Evolutionary conservation across 2,888 invertebrate genomes (phyloP), one percentile per base, ranked within the genome.

Genomic region (Drosophila mulleri): DNA sequence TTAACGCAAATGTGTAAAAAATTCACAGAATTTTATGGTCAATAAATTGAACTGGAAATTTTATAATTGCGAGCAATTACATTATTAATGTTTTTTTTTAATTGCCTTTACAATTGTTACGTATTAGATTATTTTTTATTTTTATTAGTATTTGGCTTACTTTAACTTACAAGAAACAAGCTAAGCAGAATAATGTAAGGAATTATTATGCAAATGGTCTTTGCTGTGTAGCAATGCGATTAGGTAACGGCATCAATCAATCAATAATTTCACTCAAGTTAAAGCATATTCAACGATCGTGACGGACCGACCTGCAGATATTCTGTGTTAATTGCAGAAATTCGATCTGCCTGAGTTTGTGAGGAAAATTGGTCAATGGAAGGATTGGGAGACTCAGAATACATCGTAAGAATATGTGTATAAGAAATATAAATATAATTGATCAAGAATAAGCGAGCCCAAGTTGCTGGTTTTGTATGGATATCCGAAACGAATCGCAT

Each of bases 1-100:
- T 26, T 26, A 50, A 29, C n/a, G 12, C 4, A 44, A 65, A 41
- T 41, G 41, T 41, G 39, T 53, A 12, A 23, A 54, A 42, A 52
- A 53, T 48, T 12, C 20, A 29, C 32, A 53, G 18, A 58, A 61
- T 32, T 72, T 53, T 57, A 66, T 78, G 44, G 59, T 9, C 44
- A 57, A 63, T 44, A 63, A 64, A 42, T 32, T 41, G 18, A 52
- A 57, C 35, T 47, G 29, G 35, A 60, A 63, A 37, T 42, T 41
- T 41, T 18, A 45, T 72, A 50, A 75, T 78, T 72, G 50, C 45
- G 12, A 35, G 44, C 42, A 47, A 57, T 47, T 35, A 54, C 45
- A 60, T 47, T 57, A 16, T 23, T 9, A n/a, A 42, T 42, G 4
- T 1, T 41, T 11, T 32, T 32, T 50, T 44, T 32, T 58, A 54